Evolutionary conservation across 2,797 vertebrate species (phyloP).

Genomic region (Oreortyx pictus): DNA sequence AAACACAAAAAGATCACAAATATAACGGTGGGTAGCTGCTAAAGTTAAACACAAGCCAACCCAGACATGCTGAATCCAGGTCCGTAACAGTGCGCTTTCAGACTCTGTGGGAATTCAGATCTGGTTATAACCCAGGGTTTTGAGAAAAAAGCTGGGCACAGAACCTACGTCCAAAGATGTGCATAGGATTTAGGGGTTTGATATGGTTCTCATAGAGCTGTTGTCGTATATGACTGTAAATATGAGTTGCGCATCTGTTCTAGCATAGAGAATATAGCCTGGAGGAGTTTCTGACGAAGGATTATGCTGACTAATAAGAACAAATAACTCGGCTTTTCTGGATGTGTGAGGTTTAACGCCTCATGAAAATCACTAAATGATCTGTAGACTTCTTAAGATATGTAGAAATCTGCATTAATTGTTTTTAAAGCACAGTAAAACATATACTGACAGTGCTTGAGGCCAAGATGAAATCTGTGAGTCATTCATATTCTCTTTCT

Average conservation of each 20-base stretch:
- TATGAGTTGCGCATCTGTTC: background rate
- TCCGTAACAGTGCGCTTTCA: background rate
- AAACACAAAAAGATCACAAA: background rate
- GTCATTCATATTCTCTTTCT: conserved; percentile 28
- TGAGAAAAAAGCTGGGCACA: background rate
- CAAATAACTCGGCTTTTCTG: background rate
- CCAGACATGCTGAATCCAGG: background rate
- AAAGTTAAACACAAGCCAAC: background rate
- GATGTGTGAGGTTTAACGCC: background rate
- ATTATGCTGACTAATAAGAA: background rate
- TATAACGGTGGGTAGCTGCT: background rate
- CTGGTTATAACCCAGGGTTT: background rate
- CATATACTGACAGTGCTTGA: background rate
- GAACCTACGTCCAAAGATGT: background rate
- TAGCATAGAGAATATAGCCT: background rate
- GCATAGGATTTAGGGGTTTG: background rate
- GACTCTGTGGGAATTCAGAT: background rate
- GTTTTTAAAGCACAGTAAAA: conserved; percentile 33
- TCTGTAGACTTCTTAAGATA: conserved; percentile 3
- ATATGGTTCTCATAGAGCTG: background rate
- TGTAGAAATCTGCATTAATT: conserved; percentile 33
- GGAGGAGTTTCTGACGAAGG: background rate
- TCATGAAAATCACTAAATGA: conserved; percentile 20
- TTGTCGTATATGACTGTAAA: background rate
- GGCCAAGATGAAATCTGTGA: conserved; percentile 16